phyloP scores from a whole-genome alignment of 2,113 vertebrate species.

The Microtus ochrogaster region DNA sequence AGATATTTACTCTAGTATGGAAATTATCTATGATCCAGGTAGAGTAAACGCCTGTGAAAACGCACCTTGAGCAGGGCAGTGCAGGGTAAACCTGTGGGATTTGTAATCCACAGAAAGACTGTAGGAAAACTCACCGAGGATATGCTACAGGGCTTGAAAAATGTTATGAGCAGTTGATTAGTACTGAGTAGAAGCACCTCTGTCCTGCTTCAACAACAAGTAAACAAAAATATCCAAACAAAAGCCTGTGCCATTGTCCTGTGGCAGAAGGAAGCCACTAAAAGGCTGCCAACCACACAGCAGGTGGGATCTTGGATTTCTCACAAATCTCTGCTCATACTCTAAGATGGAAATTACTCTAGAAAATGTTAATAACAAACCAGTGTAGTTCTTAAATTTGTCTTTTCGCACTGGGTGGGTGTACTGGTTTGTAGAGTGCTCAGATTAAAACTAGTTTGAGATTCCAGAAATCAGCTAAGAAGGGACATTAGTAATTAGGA shows the following conservation, averaged over 20 bases:
- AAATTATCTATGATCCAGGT: background rate
- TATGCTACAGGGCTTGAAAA: background rate
- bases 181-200: background rate
- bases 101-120: background rate
- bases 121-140: slow-evolving; percentile 9
- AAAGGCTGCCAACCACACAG: background rate
- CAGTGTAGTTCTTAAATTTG: background rate
- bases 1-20: background rate
- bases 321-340: background rate
- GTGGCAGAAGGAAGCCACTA: background rate
- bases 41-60: background rate
- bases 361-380: background rate
- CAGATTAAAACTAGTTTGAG: background rate
- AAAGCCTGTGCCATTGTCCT: background rate
- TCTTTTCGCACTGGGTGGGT: background rate
- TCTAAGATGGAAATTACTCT: background rate
- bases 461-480: background rate
- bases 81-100: background rate
- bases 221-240: background rate
- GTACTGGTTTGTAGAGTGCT: background rate
- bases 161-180: background rate
- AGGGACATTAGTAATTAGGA: background rate
- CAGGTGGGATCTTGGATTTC: background rate
- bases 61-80: background rate
- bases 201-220: background rate